A percentile compares a stretch with the other conserved stretches of the same genome.
Evolutionary conservation across 2,888 invertebrate species (phyloP).

Genomic region (Stenodema calcarata): DNA sequence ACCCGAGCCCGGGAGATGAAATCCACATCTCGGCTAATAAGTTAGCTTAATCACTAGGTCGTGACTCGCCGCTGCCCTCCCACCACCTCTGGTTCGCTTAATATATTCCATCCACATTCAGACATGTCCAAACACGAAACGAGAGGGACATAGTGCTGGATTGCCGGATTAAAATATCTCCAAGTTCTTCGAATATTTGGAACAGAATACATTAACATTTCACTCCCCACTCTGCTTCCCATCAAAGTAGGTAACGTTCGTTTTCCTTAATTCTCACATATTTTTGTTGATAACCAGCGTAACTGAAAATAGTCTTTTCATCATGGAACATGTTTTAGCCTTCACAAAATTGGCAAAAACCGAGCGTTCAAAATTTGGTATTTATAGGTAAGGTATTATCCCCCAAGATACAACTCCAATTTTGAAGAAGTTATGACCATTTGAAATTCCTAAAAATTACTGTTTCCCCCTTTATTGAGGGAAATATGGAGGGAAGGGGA

Average conservation of each 20-base stretch:
- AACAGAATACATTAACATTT: constrained; percentile 38
- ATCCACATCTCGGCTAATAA: constrained; percentile 12
- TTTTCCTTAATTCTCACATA: background rate
- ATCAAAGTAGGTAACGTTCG: background rate
- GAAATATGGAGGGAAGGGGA: too few relatives aligned
- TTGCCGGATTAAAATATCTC: constrained; percentile 37
- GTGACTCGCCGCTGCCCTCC: constrained; percentile 1
- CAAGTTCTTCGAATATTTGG: constrained; percentile 30
- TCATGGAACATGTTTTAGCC: too few relatives aligned
- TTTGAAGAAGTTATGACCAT: too few relatives aligned
- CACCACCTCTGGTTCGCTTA: background rate
- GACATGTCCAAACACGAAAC: constrained; percentile 29
- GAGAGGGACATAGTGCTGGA: constrained; percentile 37
- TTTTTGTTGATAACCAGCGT: background rate
- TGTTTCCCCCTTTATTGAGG: too few relatives aligned
- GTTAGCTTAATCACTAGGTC: constrained; percentile 17
- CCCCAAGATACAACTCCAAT: too few relatives aligned
- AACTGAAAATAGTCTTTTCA: too few relatives aligned
- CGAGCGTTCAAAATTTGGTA: too few relatives aligned
- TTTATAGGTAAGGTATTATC: too few relatives aligned
- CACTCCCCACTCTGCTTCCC: background rate
- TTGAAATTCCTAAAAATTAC: too few relatives aligned
- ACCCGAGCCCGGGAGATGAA: background rate
- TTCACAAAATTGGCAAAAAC: too few relatives aligned
- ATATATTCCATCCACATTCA: constrained; percentile 37